Base-by-base conservation (phyloP, 2,113 vertebrate genomes). In the Reinhardtius hippoglossoides region DNA sequence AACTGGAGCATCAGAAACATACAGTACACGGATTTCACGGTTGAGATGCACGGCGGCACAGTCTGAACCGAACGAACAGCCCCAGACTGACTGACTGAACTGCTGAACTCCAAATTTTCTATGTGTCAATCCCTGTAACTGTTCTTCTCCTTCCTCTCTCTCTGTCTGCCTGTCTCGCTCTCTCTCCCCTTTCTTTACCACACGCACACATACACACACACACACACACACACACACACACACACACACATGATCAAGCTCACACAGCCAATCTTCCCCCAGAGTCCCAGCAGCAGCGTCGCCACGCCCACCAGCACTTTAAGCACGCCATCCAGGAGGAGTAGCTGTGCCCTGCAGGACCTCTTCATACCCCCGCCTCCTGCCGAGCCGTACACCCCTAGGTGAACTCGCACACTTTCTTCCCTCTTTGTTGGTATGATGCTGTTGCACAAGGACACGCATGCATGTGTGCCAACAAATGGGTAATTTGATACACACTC, bases 361-460 rank as follows among this genome's bases (percentile, higher is more conserved):
- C 96, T 99, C 80, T 99, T 94, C 92, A 98, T 99, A 74, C 98
- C 98, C 3, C 98, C 98, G 78, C 98, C 98, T 89, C 98, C 98
- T 10, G 93, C 95, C 72, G 98, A 99, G 79, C 98, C 98, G 1
- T 99, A 99, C 87, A 95, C 96, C 76, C 98, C 98, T 92, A 98
- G 98, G 98, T 99, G 76, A 73, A 69, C 44, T 8, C 67, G 55
- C 71, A 60, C 48, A 18, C 46, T 50, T 31, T 18, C 40, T 42
- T 42, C 40, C 40, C 40, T 12, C 40, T 42, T 42, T 13, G 40
- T 42, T 42, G 40, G 64, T 15, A 7, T 5, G 15, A 10, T 10
- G 16, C 12, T 2, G 37, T 18, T 18, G 21, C 35, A 55, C 23
- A 42, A 26, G 35, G 24, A 31, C 13, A 23, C 48, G 5, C 35